phyloP scores from a whole-genome alignment of 2,113 vertebrate genomes.

The Pterocles burchelli region DNA sequence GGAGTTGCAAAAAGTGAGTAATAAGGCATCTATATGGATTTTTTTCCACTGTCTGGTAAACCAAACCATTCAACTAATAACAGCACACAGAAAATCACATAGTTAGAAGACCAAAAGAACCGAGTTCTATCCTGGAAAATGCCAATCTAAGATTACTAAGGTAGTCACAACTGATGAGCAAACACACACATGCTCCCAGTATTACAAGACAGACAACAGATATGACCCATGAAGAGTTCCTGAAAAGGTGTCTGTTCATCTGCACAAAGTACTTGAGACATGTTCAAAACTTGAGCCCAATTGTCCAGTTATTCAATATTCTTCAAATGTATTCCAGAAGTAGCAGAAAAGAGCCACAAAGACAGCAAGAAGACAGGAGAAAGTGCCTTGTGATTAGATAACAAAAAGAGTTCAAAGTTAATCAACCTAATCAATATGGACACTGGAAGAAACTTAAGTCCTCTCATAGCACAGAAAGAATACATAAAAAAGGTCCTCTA shows the following conservation, averaged over 20 bases:
- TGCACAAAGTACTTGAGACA: not conserved
- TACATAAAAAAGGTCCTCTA: not conserved
- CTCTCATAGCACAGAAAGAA: not conserved
- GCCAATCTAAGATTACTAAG: not conserved
- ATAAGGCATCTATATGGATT: accelerated
- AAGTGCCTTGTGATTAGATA: not conserved
- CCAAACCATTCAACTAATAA: not conserved
- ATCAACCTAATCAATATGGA: not conserved
- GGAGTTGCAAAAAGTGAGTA: not conserved
- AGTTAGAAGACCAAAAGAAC: not conserved
- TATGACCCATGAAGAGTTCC: not conserved
- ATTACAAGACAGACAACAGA: not conserved
- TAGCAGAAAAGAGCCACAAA: not conserved
- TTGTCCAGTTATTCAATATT: not conserved
- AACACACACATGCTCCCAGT: not conserved
- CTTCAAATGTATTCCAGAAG: not conserved
- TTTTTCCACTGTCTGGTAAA: not conserved
- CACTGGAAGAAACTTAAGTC: not conserved
- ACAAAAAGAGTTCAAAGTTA: not conserved
- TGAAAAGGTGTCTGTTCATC: not conserved
- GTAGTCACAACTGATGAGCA: not conserved
- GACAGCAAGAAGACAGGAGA: not conserved
- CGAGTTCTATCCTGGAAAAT: not conserved
- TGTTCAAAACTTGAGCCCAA: not conserved
- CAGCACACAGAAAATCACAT: not conserved